Base-by-base conservation (phyloP, 2,888 invertebrate species). In the Bombylius major region DNA sequence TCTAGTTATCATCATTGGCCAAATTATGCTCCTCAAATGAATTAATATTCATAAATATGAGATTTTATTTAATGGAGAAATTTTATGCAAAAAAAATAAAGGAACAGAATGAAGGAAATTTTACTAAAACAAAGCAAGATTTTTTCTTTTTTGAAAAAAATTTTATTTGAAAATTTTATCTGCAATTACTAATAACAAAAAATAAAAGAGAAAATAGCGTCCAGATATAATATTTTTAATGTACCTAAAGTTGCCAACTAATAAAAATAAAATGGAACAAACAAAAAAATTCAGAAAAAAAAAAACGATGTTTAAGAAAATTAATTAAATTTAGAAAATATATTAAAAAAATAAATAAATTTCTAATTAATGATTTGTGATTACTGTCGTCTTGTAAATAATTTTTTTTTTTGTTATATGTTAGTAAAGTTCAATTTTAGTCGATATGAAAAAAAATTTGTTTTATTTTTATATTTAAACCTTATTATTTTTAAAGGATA, bases 1-100 rank as follows among this genome's bases (percentile, higher is more conserved):
- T 50, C 57, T 31, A 46, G 58, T 31, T 34, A 47, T 45, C 50
- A 51, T 56, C 60, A 45, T 47, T 61, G 33, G 39, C 56, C 36
- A 5, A 54, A 51, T 51, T 54, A 54, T 31, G 51, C 54, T 32
- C 56, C 31, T n/a, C 59, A 45, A 59, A 59, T 53, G 23, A 23
- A 23, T 23, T 23, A 23, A 23, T 2, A 23, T 23, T 23, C 23
- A 23, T 23, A 23, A 23, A 3, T 23, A 23, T 23, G 23, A 23
- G 36, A 6, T 36, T 36, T 36, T 36, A 1, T 36, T 36, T 1
- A 8, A 36, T 36, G 36, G 1, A 36, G 6, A 8, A 36, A 36
- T 9, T 36, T 36, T 36, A 6, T 36, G 1, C 36, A 8, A 36
- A 36, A 36, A 36, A 3, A 36, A 36, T n/a, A 36, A 36, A 36